A percentile compares a stretch with the other conserved stretches of the same genome.
These are phyloP conservation scores for Ischnura elegans DNA, from an alignment of 2,888 invertebrate genomes.

Conservation along the genomic window DNA sequence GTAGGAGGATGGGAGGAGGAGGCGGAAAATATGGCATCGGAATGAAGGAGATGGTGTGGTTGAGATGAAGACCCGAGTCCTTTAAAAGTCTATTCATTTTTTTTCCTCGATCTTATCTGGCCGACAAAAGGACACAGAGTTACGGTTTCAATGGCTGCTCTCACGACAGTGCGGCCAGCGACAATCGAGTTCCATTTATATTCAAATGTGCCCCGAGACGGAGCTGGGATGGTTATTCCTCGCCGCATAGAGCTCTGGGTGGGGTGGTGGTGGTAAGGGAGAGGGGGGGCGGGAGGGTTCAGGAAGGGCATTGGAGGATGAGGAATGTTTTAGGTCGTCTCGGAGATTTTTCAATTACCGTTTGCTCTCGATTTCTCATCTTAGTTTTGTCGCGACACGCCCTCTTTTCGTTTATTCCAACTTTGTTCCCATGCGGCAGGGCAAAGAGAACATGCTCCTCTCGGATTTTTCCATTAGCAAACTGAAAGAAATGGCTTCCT, in stretches of 20 bases:
- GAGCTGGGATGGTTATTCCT: slow-evolving; percentile 19
- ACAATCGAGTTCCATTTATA: slow-evolving; percentile 65
- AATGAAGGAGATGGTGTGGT: slow-evolving; percentile 36
- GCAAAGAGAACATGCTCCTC: neutral
- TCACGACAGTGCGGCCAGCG: slow-evolving; percentile 55
- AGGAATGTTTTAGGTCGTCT: neutral
- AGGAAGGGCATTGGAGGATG: neutral
- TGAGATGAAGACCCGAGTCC: neutral
- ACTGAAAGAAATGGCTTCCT: neutral
- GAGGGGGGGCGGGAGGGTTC: neutral
- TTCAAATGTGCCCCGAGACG: slow-evolving; percentile 48
- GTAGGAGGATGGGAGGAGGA: too few relatives aligned
- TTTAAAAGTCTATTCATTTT: slow-evolving; percentile 22
- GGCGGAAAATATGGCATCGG: neutral
- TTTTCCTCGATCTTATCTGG: slow-evolving; percentile 62
- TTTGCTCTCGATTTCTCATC: slow-evolving; percentile 48
- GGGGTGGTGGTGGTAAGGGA: neutral
- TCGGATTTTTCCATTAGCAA: neutral
- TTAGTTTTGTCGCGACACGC: neutral
- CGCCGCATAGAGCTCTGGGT: neutral
- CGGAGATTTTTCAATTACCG: slow-evolving; percentile 57
- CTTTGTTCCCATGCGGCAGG: neutral
- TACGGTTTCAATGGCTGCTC: slow-evolving; percentile 56
- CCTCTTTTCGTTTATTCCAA: neutral
- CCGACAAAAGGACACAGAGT: slow-evolving; percentile 60